Evolutionary conservation across 2,113 vertebrate species (phyloP).

Genomic region (Camelus dromedarius): DNA sequence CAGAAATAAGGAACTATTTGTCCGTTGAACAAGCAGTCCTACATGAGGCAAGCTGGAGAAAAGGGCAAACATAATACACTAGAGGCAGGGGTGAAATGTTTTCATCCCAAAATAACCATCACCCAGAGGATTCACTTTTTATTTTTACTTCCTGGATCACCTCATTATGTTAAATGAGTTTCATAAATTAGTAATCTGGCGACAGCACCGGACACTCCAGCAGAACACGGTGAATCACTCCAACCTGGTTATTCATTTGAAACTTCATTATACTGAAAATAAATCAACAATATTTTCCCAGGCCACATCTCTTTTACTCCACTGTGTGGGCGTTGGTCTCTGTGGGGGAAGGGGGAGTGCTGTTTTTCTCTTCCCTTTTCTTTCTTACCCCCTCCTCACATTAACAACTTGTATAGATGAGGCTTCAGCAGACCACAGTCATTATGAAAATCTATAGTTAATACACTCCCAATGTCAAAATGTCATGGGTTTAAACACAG

Average conservation of each 20-base stretch:
- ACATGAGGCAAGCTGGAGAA: slow-evolving; percentile 62
- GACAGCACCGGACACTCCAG: slow-evolving; percentile 87
- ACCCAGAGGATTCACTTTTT: slow-evolving; percentile 82
- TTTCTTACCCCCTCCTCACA: slow-evolving; percentile 76
- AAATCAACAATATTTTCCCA: slow-evolving; percentile 89
- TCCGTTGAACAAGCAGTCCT: slow-evolving; percentile 62
- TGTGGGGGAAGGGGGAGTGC: slow-evolving; percentile 30
- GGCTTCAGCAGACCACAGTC: slow-evolving; percentile 88
- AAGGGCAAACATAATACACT: slow-evolving; percentile 23
- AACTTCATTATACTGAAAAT: slow-evolving; percentile 90
- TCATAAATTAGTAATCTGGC: slow-evolving; percentile 91
- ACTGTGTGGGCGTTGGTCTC: slow-evolving; percentile 74
- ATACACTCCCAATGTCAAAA: slow-evolving; percentile 95
- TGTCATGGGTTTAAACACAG: slow-evolving; percentile 92
- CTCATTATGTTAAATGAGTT: slow-evolving; percentile 89
- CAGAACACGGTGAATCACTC: slow-evolving; percentile 87
- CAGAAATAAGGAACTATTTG: slow-evolving; percentile 70
- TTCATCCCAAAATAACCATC: slow-evolving; percentile 11
- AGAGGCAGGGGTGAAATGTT: not conserved
- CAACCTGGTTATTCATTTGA: slow-evolving; percentile 87
- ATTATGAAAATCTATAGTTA: slow-evolving; percentile 96
- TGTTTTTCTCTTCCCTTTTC: slow-evolving; percentile 73
- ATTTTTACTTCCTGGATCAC: slow-evolving; percentile 87
- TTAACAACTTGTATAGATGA: slow-evolving; percentile 87
- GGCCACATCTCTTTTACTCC: slow-evolving; percentile 82